Percentiles rank a stretch among this genome's conserved stretches.
Conservation (phyloP, 1,140 invertebrate genomes). For the Heliconius hewitsoni region DNA sequence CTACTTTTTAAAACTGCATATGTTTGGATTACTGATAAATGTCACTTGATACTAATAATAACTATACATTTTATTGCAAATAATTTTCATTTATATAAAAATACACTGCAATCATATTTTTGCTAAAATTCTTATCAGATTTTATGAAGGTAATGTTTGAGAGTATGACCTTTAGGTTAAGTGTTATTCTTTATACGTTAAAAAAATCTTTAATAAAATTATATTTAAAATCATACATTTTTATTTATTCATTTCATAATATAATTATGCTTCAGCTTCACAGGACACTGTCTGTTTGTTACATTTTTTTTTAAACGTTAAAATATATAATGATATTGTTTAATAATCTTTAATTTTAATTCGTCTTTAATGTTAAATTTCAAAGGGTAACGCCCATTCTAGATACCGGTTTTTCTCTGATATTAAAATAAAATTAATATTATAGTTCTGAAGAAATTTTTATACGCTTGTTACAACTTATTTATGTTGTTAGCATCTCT, state of each 20-base stretch:
- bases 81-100: background rate
- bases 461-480: too few relatives aligned
- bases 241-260: background rate
- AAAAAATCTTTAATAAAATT: conserved; percentile 17
- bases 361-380: too few relatives aligned
- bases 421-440: too few relatives aligned
- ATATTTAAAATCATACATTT: conserved; percentile 8
- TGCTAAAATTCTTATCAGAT: background rate
- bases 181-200: conserved; percentile 8
- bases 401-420: too few relatives aligned
- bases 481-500: too few relatives aligned
- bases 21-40: background rate
- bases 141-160: background rate
- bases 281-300: background rate
- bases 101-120: conserved; percentile 4
- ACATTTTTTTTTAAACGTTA: too few relatives aligned
- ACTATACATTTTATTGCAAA: background rate
- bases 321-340: too few relatives aligned
- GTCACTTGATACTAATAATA: background rate
- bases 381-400: too few relatives aligned
- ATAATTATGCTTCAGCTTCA: background rate
- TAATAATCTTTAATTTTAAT: too few relatives aligned
- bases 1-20: background rate
- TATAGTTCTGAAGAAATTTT: too few relatives aligned
- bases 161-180: conserved; percentile 17